Evolutionary conservation across 2,113 vertebrate genomes (phyloP), one percentile per base, ranked within the genome.

Genomic region (Polypterus bichir): DNA sequence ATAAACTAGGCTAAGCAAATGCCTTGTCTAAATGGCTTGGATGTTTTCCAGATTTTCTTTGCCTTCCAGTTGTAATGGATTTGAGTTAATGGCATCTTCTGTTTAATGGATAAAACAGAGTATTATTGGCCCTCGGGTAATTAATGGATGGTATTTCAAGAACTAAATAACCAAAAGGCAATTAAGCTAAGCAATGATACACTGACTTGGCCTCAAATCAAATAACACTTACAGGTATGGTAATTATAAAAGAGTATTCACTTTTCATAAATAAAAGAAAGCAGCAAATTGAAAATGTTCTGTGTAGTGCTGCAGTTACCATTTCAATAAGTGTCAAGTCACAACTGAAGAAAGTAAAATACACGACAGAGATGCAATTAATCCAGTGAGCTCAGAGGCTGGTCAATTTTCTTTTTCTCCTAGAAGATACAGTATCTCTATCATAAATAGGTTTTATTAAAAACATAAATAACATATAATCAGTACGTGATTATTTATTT

Each of bases 121-220:
- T 68, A 73, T 72, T 67, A 80, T 76, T 75, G 76, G 59, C 62
- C 73, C 65, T 71, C 49, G 65, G 61, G 70, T 76, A 66, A 83
- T 79, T 75, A 77, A 81, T 76, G 73, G 65, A 71, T 70, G 51
- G 61, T 70, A 49, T 72, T 75, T 71, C 59, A 63, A 70, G 53
- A 73, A 49, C 69, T 70, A 73, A 78, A 74, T 71, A 79, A 73
- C 27, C 60, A 63, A 78, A 62, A 76, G 59, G 48, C 59, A 79
- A 74, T 77, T 79, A 76, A 76, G 75, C 9, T 68, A 63, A 76
- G 46, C 61, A 1, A 47, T 63, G 51, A 66, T 76, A 64, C 62
- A 73, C 69, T 66, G 44, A 59, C 9, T 73, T 75, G 68, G 68
- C 64, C 63, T 73, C 66, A 73, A 77, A 72, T 72, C 68, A 77